Evolutionary conservation across 35 echinoderm and acorn worm species (phyloP), one percentile per base, ranked within the genome.

Genomic region (Chiridota heheva): DNA sequence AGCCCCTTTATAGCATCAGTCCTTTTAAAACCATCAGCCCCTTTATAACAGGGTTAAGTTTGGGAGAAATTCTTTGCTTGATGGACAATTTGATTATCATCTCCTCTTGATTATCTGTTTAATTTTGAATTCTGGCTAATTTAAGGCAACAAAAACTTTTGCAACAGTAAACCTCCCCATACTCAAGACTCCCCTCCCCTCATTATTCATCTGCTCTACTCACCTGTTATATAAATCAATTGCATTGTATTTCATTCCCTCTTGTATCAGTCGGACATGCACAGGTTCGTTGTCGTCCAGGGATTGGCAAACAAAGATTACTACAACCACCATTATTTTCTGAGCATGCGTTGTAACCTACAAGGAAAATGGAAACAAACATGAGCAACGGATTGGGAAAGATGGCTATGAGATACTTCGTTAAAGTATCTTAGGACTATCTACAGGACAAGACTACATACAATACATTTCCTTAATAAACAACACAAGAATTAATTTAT

Each of bases 211-310:
- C n/a, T n/a, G n/a, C n/a, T n/a, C n/a, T n/a, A n/a, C n/a, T n/a
- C n/a, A n/a, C n/a, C n/a, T n/a, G n/a, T n/a, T n/a, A n/a, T n/a
- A n/a, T n/a, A n/a, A n/a, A n/a, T n/a, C n/a, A n/a, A n/a, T n/a
- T n/a, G 44, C 94, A 97, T 16, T 88, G 94, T 37, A 97, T 83
- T 48, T 91, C 94, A 60, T 87, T 97, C 25, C 75, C 84, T 57
- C 67, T 70, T 3, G 41, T 25, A n/a, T 63, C 55, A 28, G 55
- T 84, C 20, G 70, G 74, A 42, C 94, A 97, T 24, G 79, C 77
- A 85, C 94, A 97, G 25, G 67, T 81, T 36, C 71, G 37, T 4
- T 49, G 53, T 31, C 62, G 63, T 34, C 76, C 84, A 25, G 88
- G 94, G 1, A 49, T 41, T 5, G 94, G 88, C 45, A 97, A 81